Evolutionary conservation across 2,797 vertebrate genomes (phyloP).

Genomic region (Geotrypetes seraphini): DNA sequence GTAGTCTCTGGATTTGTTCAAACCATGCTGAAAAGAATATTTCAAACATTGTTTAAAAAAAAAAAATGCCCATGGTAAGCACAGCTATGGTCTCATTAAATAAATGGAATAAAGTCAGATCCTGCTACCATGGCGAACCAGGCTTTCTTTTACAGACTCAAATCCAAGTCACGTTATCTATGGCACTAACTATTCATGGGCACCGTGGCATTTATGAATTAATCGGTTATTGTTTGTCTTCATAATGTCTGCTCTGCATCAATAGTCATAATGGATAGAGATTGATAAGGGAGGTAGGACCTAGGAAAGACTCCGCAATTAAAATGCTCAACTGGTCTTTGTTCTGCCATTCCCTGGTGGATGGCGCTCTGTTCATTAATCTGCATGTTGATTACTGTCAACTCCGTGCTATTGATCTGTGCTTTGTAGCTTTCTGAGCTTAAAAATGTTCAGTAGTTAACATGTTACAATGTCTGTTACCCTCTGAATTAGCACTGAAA

Average conservation of each 20-base stretch:
- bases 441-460: slow-evolving; percentile 24
- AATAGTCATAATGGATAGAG: slow-evolving; percentile 42
- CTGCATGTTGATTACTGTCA: slow-evolving; percentile 56
- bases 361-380: slow-evolving; percentile 52
- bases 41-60: too few relatives aligned
- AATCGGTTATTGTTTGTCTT: slow-evolving; percentile 44
- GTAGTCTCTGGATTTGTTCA: too few relatives aligned
- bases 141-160: slow-evolving; percentile 10
- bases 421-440: slow-evolving; percentile 29
- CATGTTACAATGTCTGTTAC: slow-evolving; percentile 12
- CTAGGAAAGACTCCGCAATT: slow-evolving; percentile 56
- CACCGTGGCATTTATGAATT: slow-evolving; percentile 39
- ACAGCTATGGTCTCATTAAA: slow-evolving; percentile 33
- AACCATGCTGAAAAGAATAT: too few relatives aligned
- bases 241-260: slow-evolving; percentile 46
- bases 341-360: slow-evolving; percentile 44
- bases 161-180: slow-evolving; percentile 26
- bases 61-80: too few relatives aligned
- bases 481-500: slow-evolving; percentile 18
- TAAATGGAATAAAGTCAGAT: slow-evolving; percentile 21
- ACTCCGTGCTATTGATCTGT: slow-evolving; percentile 44
- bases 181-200: slow-evolving; percentile 19
- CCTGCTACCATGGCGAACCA: slow-evolving; percentile 17
- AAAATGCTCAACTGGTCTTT: slow-evolving; percentile 56
- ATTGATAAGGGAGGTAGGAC: slow-evolving; percentile 53